Evolutionary conservation across 1,140 invertebrate genomes (phyloP).

Genomic region (Aphidius ervi): DNA sequence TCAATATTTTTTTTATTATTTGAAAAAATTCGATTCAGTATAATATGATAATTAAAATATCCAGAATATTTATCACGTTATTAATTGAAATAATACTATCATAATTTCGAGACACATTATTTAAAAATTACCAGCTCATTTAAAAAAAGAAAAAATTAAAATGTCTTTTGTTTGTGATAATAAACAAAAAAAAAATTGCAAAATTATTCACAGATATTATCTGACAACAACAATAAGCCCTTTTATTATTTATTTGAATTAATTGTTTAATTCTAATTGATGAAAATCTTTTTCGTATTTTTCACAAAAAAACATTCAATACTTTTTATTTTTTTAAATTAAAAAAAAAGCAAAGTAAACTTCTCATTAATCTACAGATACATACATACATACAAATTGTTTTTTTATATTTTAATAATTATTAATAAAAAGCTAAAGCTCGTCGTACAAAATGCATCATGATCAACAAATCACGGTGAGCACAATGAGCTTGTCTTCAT

Average conservation of each 20-base stretch:
- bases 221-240: too few relatives aligned
- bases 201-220: neutral
- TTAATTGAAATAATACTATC: too few relatives aligned
- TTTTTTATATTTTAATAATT: neutral
- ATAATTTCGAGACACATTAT: too few relatives aligned
- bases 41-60: too few relatives aligned
- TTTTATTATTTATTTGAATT: too few relatives aligned
- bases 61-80: too few relatives aligned
- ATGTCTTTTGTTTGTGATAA: too few relatives aligned
- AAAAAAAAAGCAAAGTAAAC: slow-evolving; percentile 4
- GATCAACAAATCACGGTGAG: slow-evolving; percentile 4
- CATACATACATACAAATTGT: slow-evolving; percentile 24
- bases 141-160: too few relatives aligned
- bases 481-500: slow-evolving; percentile 16
- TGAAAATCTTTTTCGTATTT: neutral
- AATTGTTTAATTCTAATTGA: too few relatives aligned
- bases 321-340: neutral
- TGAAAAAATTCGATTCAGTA: too few relatives aligned
- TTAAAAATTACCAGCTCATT: too few relatives aligned
- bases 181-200: neutral
- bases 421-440: slow-evolving; percentile 22
- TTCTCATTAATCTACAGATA: slow-evolving; percentile 19
- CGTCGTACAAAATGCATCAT: slow-evolving; percentile 27
- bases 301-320: slow-evolving; percentile 1
- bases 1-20: too few relatives aligned